Percentiles rank a stretch among this genome's conserved stretches.
These are phyloP conservation scores for Phenacoccus solenopsis DNA, from an alignment of 1,140 invertebrate species.

Conservation along the genomic window DNA sequence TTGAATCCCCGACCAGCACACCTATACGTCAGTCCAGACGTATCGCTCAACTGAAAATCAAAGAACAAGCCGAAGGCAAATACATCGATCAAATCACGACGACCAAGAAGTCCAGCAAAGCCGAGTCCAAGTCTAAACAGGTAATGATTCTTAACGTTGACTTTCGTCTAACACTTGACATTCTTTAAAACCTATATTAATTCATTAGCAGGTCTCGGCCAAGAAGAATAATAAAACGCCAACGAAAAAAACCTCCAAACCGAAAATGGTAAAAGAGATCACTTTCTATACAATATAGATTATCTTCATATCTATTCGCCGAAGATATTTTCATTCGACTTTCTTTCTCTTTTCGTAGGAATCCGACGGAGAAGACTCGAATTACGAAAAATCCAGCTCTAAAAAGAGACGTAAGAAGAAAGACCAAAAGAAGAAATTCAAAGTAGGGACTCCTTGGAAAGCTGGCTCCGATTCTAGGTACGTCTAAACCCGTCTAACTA, in stretches of 20 bases:
- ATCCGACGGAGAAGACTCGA: conserved; percentile 17
- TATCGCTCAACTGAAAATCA: conserved; percentile 73
- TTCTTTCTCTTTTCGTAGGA: neutral
- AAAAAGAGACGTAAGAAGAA: conserved; percentile 35
- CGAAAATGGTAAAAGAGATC: neutral
- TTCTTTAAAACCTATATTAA: neutral
- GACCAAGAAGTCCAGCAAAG: neutral
- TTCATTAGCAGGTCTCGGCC: neutral
- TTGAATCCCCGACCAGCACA: neutral
- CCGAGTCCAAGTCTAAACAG: neutral
- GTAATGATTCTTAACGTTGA: neutral
- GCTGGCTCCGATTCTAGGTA: conserved; percentile 47
- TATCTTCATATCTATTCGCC: too few relatives aligned
- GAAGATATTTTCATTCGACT: too few relatives aligned
- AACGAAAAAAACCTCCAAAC: neutral
- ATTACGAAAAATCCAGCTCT: conserved; percentile 23
- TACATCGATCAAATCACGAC: conserved; percentile 51
- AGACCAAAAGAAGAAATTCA: conserved; percentile 39
- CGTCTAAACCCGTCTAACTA: conserved; percentile 5
- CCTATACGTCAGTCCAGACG: conserved; percentile 50
- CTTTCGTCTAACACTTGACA: too few relatives aligned
- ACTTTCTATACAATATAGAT: too few relatives aligned
- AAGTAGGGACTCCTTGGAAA: conserved; percentile 51
- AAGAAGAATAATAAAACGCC: neutral
- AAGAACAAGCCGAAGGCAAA: conserved; percentile 50